Evolutionary conservation across 2,888 invertebrate species (phyloP).

Genomic region (Lutraria lutraria): DNA sequence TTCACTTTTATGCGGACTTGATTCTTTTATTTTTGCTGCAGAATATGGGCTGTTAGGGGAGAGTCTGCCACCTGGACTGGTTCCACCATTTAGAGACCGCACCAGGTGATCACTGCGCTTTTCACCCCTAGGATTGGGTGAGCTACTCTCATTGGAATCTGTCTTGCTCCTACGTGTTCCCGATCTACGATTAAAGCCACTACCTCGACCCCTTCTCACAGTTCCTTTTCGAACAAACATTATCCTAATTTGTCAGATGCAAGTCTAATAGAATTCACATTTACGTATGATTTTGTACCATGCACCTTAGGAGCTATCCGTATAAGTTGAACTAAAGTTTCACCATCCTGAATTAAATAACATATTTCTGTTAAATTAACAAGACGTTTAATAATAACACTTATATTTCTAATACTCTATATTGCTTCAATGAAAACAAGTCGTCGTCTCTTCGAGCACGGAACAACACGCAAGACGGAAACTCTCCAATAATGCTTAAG

Average conservation of each 20-base stretch:
- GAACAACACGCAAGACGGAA: too few relatives aligned
- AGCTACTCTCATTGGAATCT: not conserved
- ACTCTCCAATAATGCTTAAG: too few relatives aligned
- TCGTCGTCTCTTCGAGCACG: too few relatives aligned
- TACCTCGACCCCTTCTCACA: constrained; percentile 19
- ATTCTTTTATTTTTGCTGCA: not conserved
- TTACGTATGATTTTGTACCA: too few relatives aligned
- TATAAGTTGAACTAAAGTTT: too few relatives aligned
- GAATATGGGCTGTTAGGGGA: not conserved
- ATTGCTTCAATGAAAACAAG: too few relatives aligned
- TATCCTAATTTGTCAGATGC: not conserved
- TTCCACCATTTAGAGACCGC: constrained; percentile 2
- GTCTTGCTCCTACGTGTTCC: not conserved
- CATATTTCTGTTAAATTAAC: too few relatives aligned
- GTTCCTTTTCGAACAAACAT: constrained; percentile 40
- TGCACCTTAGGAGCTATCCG: too few relatives aligned
- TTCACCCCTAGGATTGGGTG: not conserved
- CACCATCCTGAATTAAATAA: too few relatives aligned
- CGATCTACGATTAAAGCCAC: not conserved
- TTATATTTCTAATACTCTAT: too few relatives aligned
- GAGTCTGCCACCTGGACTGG: not conserved
- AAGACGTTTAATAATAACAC: too few relatives aligned
- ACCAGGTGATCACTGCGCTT: not conserved
- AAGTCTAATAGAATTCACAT: too few relatives aligned
- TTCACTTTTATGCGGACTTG: not conserved